Evolutionary conservation across 2,113 vertebrate species (phyloP), one percentile per base, ranked within the genome.

Genomic region (Amphiprion percula): DNA sequence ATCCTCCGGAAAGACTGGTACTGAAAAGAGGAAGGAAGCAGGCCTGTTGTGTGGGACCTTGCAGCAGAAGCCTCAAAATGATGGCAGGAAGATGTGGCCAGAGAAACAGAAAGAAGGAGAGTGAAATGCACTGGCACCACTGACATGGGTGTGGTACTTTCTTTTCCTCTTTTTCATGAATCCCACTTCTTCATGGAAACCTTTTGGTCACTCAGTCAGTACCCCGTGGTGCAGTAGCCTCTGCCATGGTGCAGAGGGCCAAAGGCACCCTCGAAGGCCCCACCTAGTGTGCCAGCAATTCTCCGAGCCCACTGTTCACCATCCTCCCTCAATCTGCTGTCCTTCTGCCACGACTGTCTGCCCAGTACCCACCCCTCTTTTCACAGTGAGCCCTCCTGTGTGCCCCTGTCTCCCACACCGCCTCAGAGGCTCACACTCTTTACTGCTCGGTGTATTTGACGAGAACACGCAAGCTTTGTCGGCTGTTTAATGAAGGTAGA

Each of bases 31-130:
- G 91, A 93, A 93, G 91, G 93, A 91, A 94, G 58, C 58, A 8
- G 50, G 84, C 16, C 8, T 86, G 87, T 70, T 79, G 72, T 77
- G 83, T 65, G 73, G 74, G 65, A 86, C 87, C 84, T 83, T 85
- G 83, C 47, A 87, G 80, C 85, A 90, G 83, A 91, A 89, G 66
- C 85, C 87, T 87, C 76, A 58, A 80, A 85, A 83, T 73, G 90
- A 92, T 91, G 89, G 79, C 92, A 92, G 90, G 93, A 94, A 93
- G 88, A 87, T 21, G 87, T 92, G 88, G 91, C 90, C 68, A 89
- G 90, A 86, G 72, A 80, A 61, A 74, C 69, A 63, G 26, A 77
- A 72, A 85, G 68, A 63, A 85, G 47, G 61, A 82, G 79, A 68
- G 61, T 78, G 61, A 87, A 82, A 83, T 62, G 30, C 1, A 33